These are phyloP conservation scores for Caenorhabditis zanzibari DNA, from an alignment of 2,888 invertebrate genomes.

Conservation along the genomic window DNA sequence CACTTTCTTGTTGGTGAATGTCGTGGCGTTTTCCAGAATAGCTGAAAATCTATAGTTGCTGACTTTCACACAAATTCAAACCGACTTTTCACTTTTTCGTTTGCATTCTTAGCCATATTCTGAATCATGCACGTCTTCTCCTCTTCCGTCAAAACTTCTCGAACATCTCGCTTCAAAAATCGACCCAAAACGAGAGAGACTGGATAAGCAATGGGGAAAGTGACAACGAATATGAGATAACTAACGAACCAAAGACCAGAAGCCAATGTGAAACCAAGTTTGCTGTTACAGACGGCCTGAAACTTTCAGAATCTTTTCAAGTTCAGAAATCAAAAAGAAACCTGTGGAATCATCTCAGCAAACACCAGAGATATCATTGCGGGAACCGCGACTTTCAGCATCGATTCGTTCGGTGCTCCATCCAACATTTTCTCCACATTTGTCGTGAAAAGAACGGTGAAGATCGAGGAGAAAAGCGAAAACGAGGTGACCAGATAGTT, in stretches of 20 bases:
- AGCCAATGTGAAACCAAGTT: slow-evolving; percentile 56
- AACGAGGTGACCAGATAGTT: slow-evolving; percentile 59
- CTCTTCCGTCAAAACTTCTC: slow-evolving; percentile 64
- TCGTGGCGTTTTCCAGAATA: slow-evolving; percentile 56
- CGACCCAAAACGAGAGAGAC: slow-evolving; percentile 29
- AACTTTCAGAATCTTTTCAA: background rate
- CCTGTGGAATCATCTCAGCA: slow-evolving; percentile 61
- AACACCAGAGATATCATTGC: slow-evolving; percentile 39
- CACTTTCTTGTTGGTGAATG: slow-evolving; percentile 56
- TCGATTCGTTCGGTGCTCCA: slow-evolving; percentile 4
- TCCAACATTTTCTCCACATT: slow-evolving; percentile 55
- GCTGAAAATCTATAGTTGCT: too few relatives aligned
- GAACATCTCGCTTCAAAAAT: slow-evolving; percentile 54
- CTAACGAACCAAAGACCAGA: slow-evolving; percentile 57
- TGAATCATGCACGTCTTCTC: slow-evolving; percentile 61
- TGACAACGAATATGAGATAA: slow-evolving; percentile 45
- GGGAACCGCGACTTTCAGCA: slow-evolving; percentile 49
- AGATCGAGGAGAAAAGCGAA: slow-evolving; percentile 53
- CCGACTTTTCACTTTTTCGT: slow-evolving; percentile 49
- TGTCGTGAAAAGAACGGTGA: slow-evolving; percentile 58
- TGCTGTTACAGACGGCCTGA: slow-evolving; percentile 57
- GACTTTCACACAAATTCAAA: background rate
- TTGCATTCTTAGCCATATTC: slow-evolving; percentile 59
- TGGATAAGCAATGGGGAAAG: slow-evolving; percentile 51
- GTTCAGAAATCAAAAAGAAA: background rate